These are phyloP conservation scores for Stenolophus ochropezus DNA, from an alignment of 2,888 invertebrate species.

Conservation along the genomic window DNA sequence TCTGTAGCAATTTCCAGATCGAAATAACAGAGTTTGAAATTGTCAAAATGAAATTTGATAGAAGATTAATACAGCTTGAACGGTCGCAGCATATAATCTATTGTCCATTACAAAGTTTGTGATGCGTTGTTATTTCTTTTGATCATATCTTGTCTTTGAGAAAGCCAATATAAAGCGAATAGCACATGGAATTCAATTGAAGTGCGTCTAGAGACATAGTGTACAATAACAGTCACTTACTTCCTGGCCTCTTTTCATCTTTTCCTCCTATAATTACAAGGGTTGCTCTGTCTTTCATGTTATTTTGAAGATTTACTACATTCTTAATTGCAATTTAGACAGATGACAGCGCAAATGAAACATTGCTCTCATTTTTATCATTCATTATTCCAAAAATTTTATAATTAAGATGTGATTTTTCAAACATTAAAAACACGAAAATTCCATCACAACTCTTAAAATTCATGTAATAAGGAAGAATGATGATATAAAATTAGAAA, in stretches of 20 bases:
- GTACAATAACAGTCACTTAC: slow-evolving; percentile 29
- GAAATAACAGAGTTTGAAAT: not conserved
- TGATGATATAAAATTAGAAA: too few relatives aligned
- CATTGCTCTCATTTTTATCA: not conserved
- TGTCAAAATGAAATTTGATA: not conserved
- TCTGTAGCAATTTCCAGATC: not conserved
- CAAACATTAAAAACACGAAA: too few relatives aligned
- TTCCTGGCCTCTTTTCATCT: not conserved
- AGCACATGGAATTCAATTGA: slow-evolving; percentile 22
- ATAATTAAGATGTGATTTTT: too few relatives aligned
- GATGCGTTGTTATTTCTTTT: slow-evolving; percentile 26
- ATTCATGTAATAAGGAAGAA: too few relatives aligned
- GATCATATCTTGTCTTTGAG: slow-evolving; percentile 21
- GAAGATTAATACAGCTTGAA: not conserved
- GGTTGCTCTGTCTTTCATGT: not conserved
- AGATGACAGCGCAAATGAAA: not conserved
- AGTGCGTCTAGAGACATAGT: slow-evolving; percentile 2
- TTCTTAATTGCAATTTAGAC: not conserved
- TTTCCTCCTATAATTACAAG: slow-evolving; percentile 2
- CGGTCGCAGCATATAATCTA: slow-evolving; percentile 3
- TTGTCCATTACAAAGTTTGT: slow-evolving; percentile 18
- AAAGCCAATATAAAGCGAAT: slow-evolving; percentile 17
- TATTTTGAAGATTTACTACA: not conserved
- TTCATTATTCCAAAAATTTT: not conserved
- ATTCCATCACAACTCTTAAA: too few relatives aligned